phyloP scores from a whole-genome alignment of 2,888 invertebrate genomes.

The Sthenelais limicola region DNA sequence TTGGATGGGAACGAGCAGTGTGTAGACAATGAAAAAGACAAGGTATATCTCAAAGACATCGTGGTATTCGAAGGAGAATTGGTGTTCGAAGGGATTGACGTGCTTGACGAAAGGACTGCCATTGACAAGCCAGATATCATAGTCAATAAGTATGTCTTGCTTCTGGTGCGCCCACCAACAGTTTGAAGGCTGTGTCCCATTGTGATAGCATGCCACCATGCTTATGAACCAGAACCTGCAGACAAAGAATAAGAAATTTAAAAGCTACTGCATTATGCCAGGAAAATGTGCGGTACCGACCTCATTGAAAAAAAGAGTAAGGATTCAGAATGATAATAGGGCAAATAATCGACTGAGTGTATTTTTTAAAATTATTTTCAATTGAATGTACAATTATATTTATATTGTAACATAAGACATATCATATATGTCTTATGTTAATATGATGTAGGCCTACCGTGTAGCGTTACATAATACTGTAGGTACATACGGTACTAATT shows the following conservation, averaged over 20 bases:
- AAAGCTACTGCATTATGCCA: neutral
- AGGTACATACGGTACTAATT: no score
- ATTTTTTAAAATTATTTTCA: no score
- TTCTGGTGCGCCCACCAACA: constrained; percentile 62
- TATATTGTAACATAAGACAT: no score
- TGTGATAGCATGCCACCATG: constrained; percentile 90
- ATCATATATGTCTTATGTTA: no score
- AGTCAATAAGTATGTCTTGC: constrained; percentile 76
- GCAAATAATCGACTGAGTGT: no score
- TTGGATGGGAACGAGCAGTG: constrained; percentile 89
- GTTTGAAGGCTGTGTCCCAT: constrained; percentile 69
- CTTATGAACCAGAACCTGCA: constrained; percentile 95
- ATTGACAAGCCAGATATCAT: constrained; percentile 97
- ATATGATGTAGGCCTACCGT: no score
- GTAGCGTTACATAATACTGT: no score
- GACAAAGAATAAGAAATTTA: constrained; percentile 46
- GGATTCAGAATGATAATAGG: no score
- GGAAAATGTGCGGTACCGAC: no score
- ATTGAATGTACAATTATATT: no score
- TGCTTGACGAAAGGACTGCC: constrained; percentile 90
- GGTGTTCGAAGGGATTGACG: constrained; percentile 87
- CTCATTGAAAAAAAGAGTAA: no score
- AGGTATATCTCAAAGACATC: constrained; percentile 93
- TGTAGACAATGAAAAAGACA: constrained; percentile 87
- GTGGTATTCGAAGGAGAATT: constrained; percentile 93